Percentiles rank a stretch among this genome's conserved stretches.
Evolutionary conservation across 1,140 invertebrate genomes (phyloP).

Genomic region (Pogonomyrmex barbatus): DNA sequence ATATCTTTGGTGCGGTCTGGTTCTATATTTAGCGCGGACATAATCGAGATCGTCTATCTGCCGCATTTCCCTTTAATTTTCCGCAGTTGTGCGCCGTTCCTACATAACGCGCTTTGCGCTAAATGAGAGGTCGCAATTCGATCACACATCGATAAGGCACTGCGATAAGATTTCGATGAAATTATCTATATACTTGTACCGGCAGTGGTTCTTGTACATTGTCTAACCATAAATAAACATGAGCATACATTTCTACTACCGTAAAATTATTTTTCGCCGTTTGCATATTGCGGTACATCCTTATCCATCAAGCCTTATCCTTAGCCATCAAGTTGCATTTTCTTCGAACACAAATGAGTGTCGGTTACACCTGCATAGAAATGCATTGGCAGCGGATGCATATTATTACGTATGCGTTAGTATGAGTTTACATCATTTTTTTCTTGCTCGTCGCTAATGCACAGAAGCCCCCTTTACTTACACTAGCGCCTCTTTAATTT

Average conservation of each 20-base stretch:
- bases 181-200: slow-evolving; percentile 29
- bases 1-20: slow-evolving; percentile 44
- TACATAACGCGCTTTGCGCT: slow-evolving; percentile 36
- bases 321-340: slow-evolving; percentile 39
- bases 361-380: slow-evolving; percentile 33
- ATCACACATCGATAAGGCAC: slow-evolving; percentile 64
- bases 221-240: slow-evolving; percentile 62
- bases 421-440: background rate
- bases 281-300: slow-evolving; percentile 47
- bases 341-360: slow-evolving; percentile 7
- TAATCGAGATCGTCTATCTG: slow-evolving; percentile 65
- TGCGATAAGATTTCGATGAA: slow-evolving; percentile 55
- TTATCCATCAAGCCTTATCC: no score
- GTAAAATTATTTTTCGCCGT: slow-evolving; percentile 32
- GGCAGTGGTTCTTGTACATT: background rate
- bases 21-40: slow-evolving; percentile 65
- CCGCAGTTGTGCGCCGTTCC: slow-evolving; percentile 50
- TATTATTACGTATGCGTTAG: slow-evolving; percentile 11
- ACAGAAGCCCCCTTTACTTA: background rate
- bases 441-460: background rate
- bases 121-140: slow-evolving; percentile 43
- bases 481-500: slow-evolving; percentile 39
- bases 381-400: slow-evolving; percentile 31
- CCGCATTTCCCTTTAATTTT: slow-evolving; percentile 65
- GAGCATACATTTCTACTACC: slow-evolving; percentile 27